Evolutionary conservation across 2,797 vertebrate genomes (phyloP).

Genomic region (Leptoclinus maculatus): DNA sequence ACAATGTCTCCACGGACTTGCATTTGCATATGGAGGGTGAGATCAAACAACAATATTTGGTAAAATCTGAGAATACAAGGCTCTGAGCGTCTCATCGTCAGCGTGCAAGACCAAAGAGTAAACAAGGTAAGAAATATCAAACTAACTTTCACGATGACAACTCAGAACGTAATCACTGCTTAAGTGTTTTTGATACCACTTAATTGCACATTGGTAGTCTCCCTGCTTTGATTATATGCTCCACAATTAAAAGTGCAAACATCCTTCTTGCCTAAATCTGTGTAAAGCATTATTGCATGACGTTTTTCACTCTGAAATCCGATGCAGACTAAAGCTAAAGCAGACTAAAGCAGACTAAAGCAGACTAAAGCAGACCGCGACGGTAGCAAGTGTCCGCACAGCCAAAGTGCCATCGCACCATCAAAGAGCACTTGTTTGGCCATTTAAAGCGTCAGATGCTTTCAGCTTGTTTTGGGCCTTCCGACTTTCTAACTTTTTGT

Average conservation of each 20-base stretch:
- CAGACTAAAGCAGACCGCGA: no score
- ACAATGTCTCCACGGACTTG: slow-evolving; percentile 45
- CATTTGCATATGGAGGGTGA: slow-evolving; percentile 59
- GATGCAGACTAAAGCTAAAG: neutral
- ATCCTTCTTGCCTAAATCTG: neutral
- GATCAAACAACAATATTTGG: slow-evolving; percentile 54
- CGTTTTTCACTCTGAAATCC: neutral
- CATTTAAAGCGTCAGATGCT: neutral
- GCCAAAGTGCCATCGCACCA: neutral
- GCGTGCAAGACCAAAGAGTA: slow-evolving; percentile 31
- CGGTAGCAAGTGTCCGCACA: neutral
- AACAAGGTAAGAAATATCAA: slow-evolving; percentile 31
- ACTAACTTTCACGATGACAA: slow-evolving; percentile 21
- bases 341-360: no score
- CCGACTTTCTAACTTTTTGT: neutral
- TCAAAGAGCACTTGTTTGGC: no score
- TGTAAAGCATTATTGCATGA: neutral
- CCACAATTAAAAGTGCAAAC: slow-evolving; percentile 34
- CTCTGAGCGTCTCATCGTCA: slow-evolving; percentile 27
- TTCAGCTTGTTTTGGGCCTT: neutral
- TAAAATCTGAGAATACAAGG: slow-evolving; percentile 27
- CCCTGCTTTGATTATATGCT: slow-evolving; percentile 18
- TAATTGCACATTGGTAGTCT: slow-evolving; percentile 8
- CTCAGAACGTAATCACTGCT: slow-evolving; percentile 26
- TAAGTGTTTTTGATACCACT: slow-evolving; percentile 15